phyloP scores from a whole-genome alignment of 53 echinoderm and acorn worm species.

The Echinometra lucunter region DNA sequence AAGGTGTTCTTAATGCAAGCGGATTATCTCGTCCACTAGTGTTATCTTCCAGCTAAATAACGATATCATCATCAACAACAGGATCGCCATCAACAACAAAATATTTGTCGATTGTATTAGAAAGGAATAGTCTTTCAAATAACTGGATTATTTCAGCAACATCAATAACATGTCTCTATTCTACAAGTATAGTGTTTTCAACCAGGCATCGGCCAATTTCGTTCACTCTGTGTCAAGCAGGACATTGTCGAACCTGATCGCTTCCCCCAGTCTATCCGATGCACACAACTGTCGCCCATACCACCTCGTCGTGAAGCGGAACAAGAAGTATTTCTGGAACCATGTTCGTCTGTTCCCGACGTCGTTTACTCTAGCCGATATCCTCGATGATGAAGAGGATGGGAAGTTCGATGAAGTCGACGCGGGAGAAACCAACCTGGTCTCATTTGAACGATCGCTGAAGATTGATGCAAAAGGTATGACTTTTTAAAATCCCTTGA shows the following conservation, averaged over 20 bases:
- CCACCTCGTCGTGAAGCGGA: slow-evolving; percentile 2
- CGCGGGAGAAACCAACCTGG: background rate
- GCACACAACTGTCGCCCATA: slow-evolving; percentile 8
- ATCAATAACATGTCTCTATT: slow-evolving; percentile 13
- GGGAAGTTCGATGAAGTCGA: background rate
- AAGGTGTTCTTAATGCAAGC: no score
- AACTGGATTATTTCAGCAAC: background rate
- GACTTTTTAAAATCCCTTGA: background rate
- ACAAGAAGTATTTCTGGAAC: slow-evolving; percentile 51
- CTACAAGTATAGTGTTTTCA: slow-evolving; percentile 29
- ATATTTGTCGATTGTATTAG: background rate
- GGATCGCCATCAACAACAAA: no score
- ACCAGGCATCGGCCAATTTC: slow-evolving; percentile 11
- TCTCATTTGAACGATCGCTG: background rate
- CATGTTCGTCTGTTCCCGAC: background rate
- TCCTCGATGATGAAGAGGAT: background rate
- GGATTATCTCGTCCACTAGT: no score
- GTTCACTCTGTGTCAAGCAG: slow-evolving; percentile 27
- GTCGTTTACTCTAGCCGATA: slow-evolving; percentile 22
- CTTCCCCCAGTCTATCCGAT: slow-evolving; percentile 29
- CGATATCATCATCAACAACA: background rate
- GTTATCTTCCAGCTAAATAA: no score
- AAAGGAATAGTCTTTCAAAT: background rate
- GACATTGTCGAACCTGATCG: background rate
- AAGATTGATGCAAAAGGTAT: slow-evolving; percentile 18